A percentile compares a stretch with the other conserved stretches of the same genome.
Evolutionary conservation across 1,140 invertebrate species (phyloP).

Genomic region (Drosophila navojoa): DNA sequence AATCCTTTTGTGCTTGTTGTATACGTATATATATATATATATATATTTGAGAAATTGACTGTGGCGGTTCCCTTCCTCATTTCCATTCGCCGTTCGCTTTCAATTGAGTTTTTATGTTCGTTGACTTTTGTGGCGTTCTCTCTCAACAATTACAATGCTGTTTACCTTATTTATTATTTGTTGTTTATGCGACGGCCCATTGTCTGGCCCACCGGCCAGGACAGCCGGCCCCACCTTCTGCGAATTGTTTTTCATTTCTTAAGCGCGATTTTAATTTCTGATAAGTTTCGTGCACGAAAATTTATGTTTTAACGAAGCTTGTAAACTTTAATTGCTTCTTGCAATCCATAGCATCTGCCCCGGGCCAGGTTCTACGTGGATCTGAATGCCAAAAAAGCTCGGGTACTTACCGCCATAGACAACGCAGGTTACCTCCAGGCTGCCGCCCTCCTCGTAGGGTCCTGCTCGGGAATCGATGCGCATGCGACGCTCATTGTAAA

Average conservation of each 20-base stretch:
- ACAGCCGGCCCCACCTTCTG: not conserved
- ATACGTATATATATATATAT: slow-evolving; percentile 76
- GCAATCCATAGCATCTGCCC: slow-evolving; percentile 29
- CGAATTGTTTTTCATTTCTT: slow-evolving; percentile 48
- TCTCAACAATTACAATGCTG: slow-evolving; percentile 66
- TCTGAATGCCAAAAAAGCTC: slow-evolving; percentile 6
- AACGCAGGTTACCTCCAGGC: slow-evolving; percentile 92
- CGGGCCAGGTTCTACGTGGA: slow-evolving; percentile 13
- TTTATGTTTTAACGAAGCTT: slow-evolving; percentile 63
- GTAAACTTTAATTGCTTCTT: slow-evolving; percentile 71
- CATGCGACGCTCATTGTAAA: slow-evolving; percentile 91
- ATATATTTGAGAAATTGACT: slow-evolving; percentile 74
- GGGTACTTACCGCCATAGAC: slow-evolving; percentile 91
- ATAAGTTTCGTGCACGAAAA: slow-evolving; percentile 60
- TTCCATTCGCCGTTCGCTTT: slow-evolving; percentile 39
- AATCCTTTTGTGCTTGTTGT: slow-evolving; percentile 65
- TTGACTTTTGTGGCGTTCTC: slow-evolving; percentile 44
- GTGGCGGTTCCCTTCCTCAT: slow-evolving; percentile 26
- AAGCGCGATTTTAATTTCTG: slow-evolving; percentile 66
- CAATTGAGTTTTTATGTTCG: slow-evolving; percentile 50
- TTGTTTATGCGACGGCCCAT: slow-evolving; percentile 62
- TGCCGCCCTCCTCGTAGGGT: slow-evolving; percentile 93
- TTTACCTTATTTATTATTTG: slow-evolving; percentile 69
- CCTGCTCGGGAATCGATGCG: slow-evolving; percentile 89
- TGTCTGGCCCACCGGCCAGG: slow-evolving; percentile 33